Conservation (phyloP, 2,797 vertebrate species). For the Poeciliopsis infans region DNA sequence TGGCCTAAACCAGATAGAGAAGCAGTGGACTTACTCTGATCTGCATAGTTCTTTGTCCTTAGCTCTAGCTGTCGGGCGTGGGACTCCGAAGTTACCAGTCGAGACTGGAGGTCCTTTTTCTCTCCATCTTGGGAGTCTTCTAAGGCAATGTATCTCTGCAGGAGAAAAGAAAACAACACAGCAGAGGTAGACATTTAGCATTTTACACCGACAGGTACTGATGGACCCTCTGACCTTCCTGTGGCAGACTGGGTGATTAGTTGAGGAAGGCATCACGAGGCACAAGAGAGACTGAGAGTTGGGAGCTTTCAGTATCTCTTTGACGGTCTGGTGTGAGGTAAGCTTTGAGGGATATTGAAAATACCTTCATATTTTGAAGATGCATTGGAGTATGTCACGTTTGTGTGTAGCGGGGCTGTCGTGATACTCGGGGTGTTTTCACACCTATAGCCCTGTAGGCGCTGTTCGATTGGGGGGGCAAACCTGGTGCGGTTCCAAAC, state of each 20-base stretch:
- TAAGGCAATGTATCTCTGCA: constrained; percentile 93
- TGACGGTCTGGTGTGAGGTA: background rate
- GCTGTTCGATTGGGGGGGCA: too few species aligned
- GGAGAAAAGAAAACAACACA: constrained; percentile 17
- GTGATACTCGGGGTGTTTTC: background rate
- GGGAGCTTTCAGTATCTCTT: background rate
- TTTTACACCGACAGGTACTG: background rate
- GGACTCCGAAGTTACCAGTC: constrained; percentile 89
- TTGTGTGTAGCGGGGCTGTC: background rate
- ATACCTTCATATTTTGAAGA: background rate
- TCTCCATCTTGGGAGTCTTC: constrained; percentile 98
- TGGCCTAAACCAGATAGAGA: background rate
- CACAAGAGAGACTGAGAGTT: background rate
- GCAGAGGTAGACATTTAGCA: background rate
- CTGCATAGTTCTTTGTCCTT: constrained; percentile 94
- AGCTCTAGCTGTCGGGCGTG: constrained; percentile 93
- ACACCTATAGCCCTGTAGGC: too few species aligned
- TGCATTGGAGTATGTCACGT: background rate
- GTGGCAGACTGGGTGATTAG: background rate
- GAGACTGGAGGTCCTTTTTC: constrained; percentile 93
- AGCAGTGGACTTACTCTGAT: constrained; percentile 90
- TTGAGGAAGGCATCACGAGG: constrained; percentile 2
- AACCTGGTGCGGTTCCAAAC: too few species aligned
- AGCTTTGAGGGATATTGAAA: background rate
- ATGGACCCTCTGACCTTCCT: background rate